Evolutionary conservation across 2,797 vertebrate species (phyloP).

Genomic region (Dryobates pubescens): DNA sequence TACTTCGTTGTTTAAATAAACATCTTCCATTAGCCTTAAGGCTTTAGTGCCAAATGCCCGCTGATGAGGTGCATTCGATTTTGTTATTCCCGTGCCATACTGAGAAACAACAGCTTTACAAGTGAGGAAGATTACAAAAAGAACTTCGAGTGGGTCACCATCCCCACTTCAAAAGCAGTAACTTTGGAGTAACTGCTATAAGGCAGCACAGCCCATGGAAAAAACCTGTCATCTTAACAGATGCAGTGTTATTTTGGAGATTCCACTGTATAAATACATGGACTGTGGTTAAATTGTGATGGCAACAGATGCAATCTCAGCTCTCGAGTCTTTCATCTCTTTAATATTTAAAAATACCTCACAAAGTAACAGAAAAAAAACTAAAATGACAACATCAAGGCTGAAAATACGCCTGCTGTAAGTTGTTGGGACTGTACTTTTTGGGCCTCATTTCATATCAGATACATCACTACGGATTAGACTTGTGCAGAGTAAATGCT

Average conservation of each 20-base stretch:
- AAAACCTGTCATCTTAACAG: constrained; percentile 65
- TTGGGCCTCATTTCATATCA: neutral
- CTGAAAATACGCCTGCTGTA: neutral
- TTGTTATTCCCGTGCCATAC: constrained; percentile 25
- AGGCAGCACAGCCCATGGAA: constrained; percentile 38
- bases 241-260: constrained; percentile 69
- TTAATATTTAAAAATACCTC: constrained; percentile 51
- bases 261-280: constrained; percentile 67
- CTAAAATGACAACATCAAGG: neutral
- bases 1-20: constrained; percentile 55
- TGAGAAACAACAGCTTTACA: constrained; percentile 28
- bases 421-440: neutral
- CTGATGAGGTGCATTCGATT: constrained; percentile 27
- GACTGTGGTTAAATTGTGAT: constrained; percentile 63
- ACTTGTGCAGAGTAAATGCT: neutral
- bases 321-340: constrained; percentile 21
- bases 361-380: neutral
- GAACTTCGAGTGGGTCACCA: constrained; percentile 20
- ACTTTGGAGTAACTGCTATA: constrained; percentile 3
- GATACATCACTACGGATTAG: neutral
- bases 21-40: constrained; percentile 19
- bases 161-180: constrained; percentile 52
- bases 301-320: constrained; percentile 55
- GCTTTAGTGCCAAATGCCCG: constrained; percentile 22
- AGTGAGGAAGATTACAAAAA: constrained; percentile 43